These are phyloP conservation scores for Prunella fulvescens DNA, from an alignment of 2,113 vertebrate species.

Conservation along the genomic window DNA sequence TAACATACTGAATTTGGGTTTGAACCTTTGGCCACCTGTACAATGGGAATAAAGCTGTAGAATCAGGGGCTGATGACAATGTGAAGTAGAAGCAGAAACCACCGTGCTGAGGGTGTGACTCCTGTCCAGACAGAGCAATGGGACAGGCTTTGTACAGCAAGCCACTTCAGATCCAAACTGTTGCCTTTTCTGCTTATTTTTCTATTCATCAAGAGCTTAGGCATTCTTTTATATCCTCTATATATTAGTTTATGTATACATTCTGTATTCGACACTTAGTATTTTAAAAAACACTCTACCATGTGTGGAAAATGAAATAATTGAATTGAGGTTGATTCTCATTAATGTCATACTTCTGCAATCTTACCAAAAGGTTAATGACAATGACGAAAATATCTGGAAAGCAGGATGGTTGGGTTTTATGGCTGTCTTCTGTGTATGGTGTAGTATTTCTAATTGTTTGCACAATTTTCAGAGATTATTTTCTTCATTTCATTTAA, in stretches of 20 bases:
- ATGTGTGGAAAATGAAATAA: not conserved
- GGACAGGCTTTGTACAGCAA: not conserved
- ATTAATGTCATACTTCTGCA: not conserved
- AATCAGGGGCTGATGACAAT: not conserved
- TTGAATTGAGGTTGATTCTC: not conserved
- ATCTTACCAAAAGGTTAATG: not conserved
- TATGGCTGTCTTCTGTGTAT: not conserved
- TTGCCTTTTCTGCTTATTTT: not conserved
- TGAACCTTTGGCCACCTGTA: not conserved
- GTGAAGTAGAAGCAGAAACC: not conserved
- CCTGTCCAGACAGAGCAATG: fast-evolving
- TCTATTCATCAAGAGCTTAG: not conserved
- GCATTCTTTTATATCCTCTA: not conserved
- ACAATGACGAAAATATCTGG: not conserved
- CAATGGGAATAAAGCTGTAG: fast-evolving
- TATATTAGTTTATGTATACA: fast-evolving
- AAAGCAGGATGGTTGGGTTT: not conserved
- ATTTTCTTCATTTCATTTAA: not conserved
- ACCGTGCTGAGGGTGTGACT: not conserved
- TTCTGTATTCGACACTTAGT: fast-evolving
- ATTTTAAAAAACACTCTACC: not conserved
- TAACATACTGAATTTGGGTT: not conserved
- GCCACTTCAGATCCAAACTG: not conserved
- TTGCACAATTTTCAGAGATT: not conserved
- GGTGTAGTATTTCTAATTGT: not conserved